Evolutionary conservation across 2,113 vertebrate species (phyloP), one percentile per base, ranked within the genome.

Genomic region (Trematocara unimaculatum): DNA sequence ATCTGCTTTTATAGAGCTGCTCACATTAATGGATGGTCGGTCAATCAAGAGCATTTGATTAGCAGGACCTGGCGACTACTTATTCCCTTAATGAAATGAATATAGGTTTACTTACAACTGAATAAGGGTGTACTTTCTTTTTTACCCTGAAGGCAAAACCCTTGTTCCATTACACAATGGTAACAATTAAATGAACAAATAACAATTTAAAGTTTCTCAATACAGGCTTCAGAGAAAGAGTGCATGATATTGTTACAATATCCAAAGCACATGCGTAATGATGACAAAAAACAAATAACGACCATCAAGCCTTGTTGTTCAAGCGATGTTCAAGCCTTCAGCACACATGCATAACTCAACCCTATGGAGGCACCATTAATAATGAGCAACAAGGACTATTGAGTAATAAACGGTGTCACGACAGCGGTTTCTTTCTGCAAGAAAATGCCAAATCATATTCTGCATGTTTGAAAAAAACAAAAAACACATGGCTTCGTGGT

Each of bases 161-260:
- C 60, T 38, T n/a, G 60, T 64, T 64, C 60, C 60, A 64, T 64
- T 38, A 38, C 33, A 64, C 60, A 64, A 64, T 64, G 33, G 33
- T 64, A 64, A 38, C 60, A 38, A 64, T 38, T 64, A 64, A 64
- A 64, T 64, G 18, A n/a, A 64, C 33, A 64, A 35, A 35, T 35
- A 35, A 64, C 60, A 64, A 38, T 64, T 64, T 64, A n/a, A 67
- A 2, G 33, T 67, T 67, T 67, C 33, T 38, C 62, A 38, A 67
- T 64, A 64, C 18, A 64, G 17, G 17, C 60, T 35, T 35, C 60
- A 64, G 17, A 64, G 17, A 64, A 35, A 35, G 58, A 64, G 58
- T 38, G 10, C 10, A 64, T 38, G 18, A 20, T 35, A 62, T 62
- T 35, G 31, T 62, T 62, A 62, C 17, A 62, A 62, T 62, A 64